These are phyloP conservation scores for Parotocinclus haroldoi DNA, from an alignment of 2,797 vertebrate species.

Conservation along the genomic window DNA sequence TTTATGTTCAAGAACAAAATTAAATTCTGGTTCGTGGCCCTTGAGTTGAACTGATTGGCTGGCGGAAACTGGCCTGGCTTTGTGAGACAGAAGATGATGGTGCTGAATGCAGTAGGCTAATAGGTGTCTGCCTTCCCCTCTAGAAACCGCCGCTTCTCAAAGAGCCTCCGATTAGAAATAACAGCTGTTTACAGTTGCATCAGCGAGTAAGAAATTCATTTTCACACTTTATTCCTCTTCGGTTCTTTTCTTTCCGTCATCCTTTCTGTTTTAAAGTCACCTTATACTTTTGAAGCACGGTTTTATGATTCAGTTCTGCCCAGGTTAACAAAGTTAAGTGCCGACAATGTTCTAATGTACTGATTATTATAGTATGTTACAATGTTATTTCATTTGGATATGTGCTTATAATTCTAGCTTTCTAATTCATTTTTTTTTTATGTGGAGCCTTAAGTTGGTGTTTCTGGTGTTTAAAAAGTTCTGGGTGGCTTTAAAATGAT, in stretches of 20 bases:
- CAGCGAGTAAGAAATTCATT: slow-evolving; percentile 71
- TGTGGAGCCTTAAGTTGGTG: no score
- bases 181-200: slow-evolving; percentile 79
- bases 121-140: slow-evolving; percentile 48
- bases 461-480: no score
- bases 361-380: no score
- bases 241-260: slow-evolving; percentile 4
- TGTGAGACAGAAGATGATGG: slow-evolving; percentile 32
- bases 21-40: slow-evolving; percentile 19
- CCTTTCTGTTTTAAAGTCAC: background rate
- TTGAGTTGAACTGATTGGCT: background rate
- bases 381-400: no score
- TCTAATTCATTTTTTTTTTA: no score
- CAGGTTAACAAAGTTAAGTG: no score
- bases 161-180: slow-evolving; percentile 72
- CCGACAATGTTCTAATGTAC: no score
- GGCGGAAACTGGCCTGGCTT: background rate
- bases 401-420: no score
- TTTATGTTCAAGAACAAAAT: no score
- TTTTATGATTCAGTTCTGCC: no score
- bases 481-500: no score
- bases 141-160: slow-evolving; percentile 76
- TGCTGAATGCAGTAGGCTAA: slow-evolving; percentile 51
- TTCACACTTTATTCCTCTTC: slow-evolving; percentile 37
- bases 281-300: background rate